A percentile compares a stretch with the other conserved stretches of the same genome.
phyloP scores from a whole-genome alignment of 2,113 vertebrate species.

The Taxidea taxus region DNA sequence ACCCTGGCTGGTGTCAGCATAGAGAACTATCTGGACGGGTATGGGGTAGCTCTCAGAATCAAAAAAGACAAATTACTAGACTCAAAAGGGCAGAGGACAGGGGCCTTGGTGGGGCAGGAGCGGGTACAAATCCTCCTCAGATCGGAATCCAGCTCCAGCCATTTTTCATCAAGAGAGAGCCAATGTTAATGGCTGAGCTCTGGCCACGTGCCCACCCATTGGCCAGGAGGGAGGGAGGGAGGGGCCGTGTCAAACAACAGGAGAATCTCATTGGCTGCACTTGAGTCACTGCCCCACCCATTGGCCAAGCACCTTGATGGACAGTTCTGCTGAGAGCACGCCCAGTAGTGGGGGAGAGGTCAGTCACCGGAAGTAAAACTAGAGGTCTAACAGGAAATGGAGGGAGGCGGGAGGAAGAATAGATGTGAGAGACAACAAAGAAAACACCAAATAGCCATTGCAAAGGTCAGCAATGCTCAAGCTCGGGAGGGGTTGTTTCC shows the following conservation, averaged over 20 bases:
- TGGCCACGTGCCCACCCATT: background rate
- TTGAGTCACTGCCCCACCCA: background rate
- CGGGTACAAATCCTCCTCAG: too few species aligned
- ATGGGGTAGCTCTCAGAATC: background rate
- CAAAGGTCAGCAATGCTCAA: rapidly evolving
- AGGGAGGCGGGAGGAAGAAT: background rate
- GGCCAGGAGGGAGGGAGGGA: background rate
- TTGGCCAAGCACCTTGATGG: background rate
- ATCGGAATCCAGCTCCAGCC: background rate
- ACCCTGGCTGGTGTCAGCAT: background rate
- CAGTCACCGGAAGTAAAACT: background rate
- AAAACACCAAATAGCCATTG: rapidly evolving
- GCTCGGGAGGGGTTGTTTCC: background rate
- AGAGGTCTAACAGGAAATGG: background rate
- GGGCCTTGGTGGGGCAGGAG: background rate
- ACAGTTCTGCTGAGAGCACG: background rate
- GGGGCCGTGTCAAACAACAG: background rate
- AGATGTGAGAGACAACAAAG: background rate
- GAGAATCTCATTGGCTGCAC: background rate
- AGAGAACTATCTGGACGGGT: background rate
- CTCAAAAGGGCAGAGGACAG: background rate
- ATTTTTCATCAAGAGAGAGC: background rate
- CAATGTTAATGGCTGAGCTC: background rate
- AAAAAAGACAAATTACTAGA: background rate
- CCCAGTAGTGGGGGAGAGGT: background rate